Evolutionary conservation across 2,113 vertebrate genomes (phyloP).

Genomic region (Dicentrarchus labrax): DNA sequence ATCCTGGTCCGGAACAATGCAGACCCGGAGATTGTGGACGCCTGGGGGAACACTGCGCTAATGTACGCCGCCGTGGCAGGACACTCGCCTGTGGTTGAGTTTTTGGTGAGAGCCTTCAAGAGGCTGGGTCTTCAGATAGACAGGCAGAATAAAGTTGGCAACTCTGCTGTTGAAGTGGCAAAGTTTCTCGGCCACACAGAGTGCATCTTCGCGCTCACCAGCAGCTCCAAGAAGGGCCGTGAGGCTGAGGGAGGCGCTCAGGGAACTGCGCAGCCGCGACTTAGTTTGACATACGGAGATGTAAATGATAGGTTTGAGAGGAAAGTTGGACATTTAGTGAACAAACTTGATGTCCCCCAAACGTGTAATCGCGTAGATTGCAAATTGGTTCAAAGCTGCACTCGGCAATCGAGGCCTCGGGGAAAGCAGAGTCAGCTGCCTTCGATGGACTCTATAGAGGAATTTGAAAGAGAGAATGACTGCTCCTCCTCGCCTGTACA

Average conservation of each 20-base stretch:
- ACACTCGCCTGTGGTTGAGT: slow-evolving; percentile 76
- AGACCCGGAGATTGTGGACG: slow-evolving; percentile 80
- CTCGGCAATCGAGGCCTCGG: neutral
- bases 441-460: slow-evolving; percentile 83
- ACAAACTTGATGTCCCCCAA: slow-evolving; percentile 30
- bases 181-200: slow-evolving; percentile 80
- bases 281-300: neutral
- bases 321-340: slow-evolving; percentile 37
- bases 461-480: slow-evolving; percentile 71
- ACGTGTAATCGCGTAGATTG: neutral
- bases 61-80: slow-evolving; percentile 80
- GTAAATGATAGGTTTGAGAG: slow-evolving; percentile 9
- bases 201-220: slow-evolving; percentile 75
- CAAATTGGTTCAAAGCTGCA: neutral
- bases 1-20: slow-evolving; percentile 79
- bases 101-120: slow-evolving; percentile 84
- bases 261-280: slow-evolving; percentile 13
- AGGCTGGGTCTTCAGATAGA: slow-evolving; percentile 82
- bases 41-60: slow-evolving; percentile 80
- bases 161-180: slow-evolving; percentile 81
- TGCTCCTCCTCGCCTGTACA: slow-evolving; percentile 1
- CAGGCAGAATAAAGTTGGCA: slow-evolving; percentile 81
- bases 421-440: slow-evolving; percentile 48
- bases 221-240: slow-evolving; percentile 47
- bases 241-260: slow-evolving; percentile 14